Conservation (phyloP, 2,113 vertebrate species). For the Eretmochelys imbricata region DNA sequence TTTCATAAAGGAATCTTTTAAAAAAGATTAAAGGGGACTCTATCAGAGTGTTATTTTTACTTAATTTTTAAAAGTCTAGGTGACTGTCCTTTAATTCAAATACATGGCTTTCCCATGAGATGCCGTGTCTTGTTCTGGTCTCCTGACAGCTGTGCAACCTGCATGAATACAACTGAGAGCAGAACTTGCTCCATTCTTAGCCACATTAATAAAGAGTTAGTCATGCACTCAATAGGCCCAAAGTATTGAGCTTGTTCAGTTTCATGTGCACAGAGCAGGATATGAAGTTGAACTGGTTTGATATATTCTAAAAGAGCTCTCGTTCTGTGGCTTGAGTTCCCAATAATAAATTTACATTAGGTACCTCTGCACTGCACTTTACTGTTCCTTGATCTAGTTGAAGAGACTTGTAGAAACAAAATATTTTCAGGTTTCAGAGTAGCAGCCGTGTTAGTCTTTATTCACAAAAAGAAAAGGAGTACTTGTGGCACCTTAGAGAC, state of each 20-base stretch:
- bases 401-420: neutral
- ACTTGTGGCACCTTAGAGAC: too few species aligned
- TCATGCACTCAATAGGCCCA: neutral
- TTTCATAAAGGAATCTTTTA: neutral
- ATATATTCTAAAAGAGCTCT: neutral
- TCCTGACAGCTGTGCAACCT: neutral
- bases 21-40: neutral
- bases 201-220: rapidly evolving
- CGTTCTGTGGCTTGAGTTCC: neutral
- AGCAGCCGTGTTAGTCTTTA: too few species aligned
- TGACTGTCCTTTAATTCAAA: neutral
- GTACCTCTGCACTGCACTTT: neutral
- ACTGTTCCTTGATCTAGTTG: neutral
- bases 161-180: neutral
- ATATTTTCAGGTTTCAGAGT: too few species aligned
- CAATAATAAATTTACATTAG: rapidly evolving
- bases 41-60: neutral
- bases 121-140: neutral
- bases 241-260: neutral
- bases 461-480: too few species aligned
- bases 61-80: neutral
- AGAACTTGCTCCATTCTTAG: neutral
- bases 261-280: rapidly evolving
- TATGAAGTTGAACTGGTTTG: neutral
- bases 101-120: neutral